Conservation (phyloP, 2,888 invertebrate species). For the Drosophila vallismaia region DNA sequence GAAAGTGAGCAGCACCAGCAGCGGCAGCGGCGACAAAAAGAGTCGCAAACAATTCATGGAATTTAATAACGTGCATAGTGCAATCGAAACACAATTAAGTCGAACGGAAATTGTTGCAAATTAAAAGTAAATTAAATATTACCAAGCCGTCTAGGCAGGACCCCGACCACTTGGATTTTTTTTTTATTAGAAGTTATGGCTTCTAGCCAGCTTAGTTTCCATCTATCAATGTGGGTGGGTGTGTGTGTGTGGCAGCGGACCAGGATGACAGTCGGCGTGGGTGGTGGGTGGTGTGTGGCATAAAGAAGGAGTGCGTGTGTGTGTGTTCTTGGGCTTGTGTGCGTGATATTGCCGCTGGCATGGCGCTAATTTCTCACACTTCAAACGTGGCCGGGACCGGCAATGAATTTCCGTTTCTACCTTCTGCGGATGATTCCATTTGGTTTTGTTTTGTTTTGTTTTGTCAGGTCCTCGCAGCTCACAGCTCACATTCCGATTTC, state of each 20-base stretch:
- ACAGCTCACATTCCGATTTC: conserved; percentile 4
- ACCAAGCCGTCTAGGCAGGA: conserved; percentile 29
- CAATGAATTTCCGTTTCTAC: conserved; percentile 72
- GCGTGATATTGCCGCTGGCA: conserved; percentile 43
- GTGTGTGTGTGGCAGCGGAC: conserved; percentile 9
- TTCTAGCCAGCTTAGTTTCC: conserved; percentile 31
- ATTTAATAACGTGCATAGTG: conserved; percentile 3
- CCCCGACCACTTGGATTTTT: conserved; percentile 4
- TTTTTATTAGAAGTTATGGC: conserved; percentile 40
- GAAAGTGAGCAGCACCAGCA: conserved; percentile 8
- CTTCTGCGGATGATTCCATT: conserved; percentile 54
- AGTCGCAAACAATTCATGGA: conserved; percentile 13
- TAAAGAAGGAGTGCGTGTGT: not conserved
- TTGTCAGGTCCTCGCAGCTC: conserved; percentile 12
- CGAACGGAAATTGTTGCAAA: conserved; percentile 59
- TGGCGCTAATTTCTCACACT: conserved; percentile 76
- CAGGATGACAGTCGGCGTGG: conserved; percentile 19
- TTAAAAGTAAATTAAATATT: conserved; percentile 62
- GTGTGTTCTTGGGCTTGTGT: too few species aligned
- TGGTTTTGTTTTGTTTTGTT: conserved; percentile 21
- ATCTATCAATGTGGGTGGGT: conserved; percentile 24
- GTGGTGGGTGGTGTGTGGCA: not conserved
- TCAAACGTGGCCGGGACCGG: conserved; percentile 55
- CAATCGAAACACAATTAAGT: conserved; percentile 46
- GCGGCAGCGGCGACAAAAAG: conserved; percentile 10